Percentiles rank a stretch among this genome's conserved stretches.
phyloP scores from a whole-genome alignment of 2,113 vertebrate genomes.

The Kryptolebias marmoratus region DNA sequence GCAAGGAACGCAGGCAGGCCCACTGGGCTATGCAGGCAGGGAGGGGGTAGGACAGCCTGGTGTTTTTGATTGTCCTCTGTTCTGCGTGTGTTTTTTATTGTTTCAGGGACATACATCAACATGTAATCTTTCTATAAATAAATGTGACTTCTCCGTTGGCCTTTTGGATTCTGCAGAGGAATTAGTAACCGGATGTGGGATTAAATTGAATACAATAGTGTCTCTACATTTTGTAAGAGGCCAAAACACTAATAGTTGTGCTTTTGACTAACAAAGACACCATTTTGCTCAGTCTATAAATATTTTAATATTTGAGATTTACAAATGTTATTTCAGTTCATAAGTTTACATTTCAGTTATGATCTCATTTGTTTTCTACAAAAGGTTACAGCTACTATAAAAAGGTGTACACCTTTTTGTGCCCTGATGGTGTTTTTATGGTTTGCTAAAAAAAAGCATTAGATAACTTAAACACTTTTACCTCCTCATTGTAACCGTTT shows the following conservation, averaged over 20 bases:
- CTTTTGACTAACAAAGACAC: constrained; percentile 24
- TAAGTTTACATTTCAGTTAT: constrained; percentile 14
- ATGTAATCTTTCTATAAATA: constrained; percentile 54
- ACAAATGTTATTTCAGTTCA: neutral
- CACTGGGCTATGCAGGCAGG: neutral
- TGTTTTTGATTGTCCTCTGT: constrained; percentile 35
- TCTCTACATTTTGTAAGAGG: constrained; percentile 33
- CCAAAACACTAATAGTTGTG: constrained; percentile 30
- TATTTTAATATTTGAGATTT: constrained; percentile 32
- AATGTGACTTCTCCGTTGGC: constrained; percentile 59
- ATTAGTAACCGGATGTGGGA: constrained; percentile 55
- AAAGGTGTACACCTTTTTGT: neutral
- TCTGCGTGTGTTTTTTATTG: constrained; percentile 34
- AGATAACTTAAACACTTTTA: constrained; percentile 76
- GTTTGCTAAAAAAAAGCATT: constrained; percentile 57
- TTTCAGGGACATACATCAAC: constrained; percentile 19
- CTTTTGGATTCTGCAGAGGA: constrained; percentile 44
- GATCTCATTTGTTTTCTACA: constrained; percentile 8
- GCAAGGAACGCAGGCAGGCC: constrained; percentile 20
- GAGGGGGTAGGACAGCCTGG: constrained; percentile 24
- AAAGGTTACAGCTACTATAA: neutral
- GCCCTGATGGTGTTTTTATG: constrained; percentile 55
- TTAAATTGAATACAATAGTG: constrained; percentile 51
- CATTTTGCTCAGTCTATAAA: constrained; percentile 1
- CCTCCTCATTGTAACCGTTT: constrained; percentile 55